These are phyloP conservation scores for Montipora capricornis DNA, from an alignment of 64 coral and sea anemone species.

Conservation along the genomic window DNA sequence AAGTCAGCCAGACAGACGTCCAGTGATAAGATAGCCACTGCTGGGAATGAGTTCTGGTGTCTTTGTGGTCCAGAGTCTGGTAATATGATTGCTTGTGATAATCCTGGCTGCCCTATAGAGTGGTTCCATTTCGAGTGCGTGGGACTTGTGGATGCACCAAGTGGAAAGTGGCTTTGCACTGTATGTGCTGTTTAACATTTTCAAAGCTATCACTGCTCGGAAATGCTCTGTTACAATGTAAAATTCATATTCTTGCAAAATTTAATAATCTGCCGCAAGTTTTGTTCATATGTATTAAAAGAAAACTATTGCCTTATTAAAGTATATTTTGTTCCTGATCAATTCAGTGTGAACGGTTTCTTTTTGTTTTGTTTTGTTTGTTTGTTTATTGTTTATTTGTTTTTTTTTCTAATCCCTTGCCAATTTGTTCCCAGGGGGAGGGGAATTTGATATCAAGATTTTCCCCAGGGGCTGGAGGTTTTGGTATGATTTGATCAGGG, in stretches of 20 bases:
- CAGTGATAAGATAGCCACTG: too few relatives aligned
- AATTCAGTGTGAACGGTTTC: too few relatives aligned
- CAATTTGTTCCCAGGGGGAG: too few relatives aligned
- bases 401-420: too few relatives aligned
- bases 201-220: background rate
- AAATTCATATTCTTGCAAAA: background rate
- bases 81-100: background rate
- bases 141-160: background rate
- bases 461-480: too few relatives aligned
- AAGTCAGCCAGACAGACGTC: background rate
- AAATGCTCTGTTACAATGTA: background rate
- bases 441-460: too few relatives aligned
- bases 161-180: background rate
- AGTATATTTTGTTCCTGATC: too few relatives aligned
- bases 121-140: too few relatives aligned
- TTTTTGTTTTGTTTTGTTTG: too few relatives aligned
- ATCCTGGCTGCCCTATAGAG: too few relatives aligned
- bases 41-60: background rate
- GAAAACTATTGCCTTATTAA: background rate
- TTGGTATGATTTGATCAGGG: too few relatives aligned
- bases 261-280: background rate
- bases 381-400: too few relatives aligned
- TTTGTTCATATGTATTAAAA: background rate
- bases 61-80: background rate
- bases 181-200: slow-evolving; percentile 3